Base-by-base conservation (phyloP, 1,140 invertebrate species). In the Nebria ingens region DNA sequence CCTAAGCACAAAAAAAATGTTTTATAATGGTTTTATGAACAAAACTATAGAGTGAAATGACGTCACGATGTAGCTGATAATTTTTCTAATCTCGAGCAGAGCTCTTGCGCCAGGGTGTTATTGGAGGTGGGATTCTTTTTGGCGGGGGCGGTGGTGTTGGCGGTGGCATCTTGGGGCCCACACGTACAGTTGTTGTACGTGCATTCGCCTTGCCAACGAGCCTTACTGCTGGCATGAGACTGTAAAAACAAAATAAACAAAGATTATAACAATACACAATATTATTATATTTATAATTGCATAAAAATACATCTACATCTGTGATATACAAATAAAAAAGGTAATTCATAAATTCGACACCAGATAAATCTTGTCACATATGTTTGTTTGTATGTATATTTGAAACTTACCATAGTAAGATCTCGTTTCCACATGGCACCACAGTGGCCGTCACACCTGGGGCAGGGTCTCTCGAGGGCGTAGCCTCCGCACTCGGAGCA, bases 401-500 rank as follows among this genome's bases (percentile, higher is more conserved):
- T n/a, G 1, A 38, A 52, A 65, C 75, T 78, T 66, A 89, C 86
- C 79, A 83, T 80, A 59, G 81, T 82, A 58, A 89, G 78, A 69
- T 91, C 85, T 58, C 88, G 76, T 64, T 83, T 86, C 87, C 87
- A 91, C 20, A 75, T 65, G n/a, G 75, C 74, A 53, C 77, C 78
- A 67, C 89, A 91, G 59, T 80, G 76, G 45, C 87, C 88, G 56
- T 87, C 82, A 68, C 89, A 91, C 0, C 81, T 69, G 12, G 84
- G 85, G 64, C 89, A 91, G 2, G 87, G 85, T 60, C 88, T 73
- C 57, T 82, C 74, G 59, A 90, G 71, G 22, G 85, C 83, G 63
- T 89, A 91, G 49, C 87, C 88, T 29, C 87, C 89, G 68, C 89
- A 91, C 69, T 91, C 89, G 23, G 77, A 75, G 70, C 88, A 91